These are phyloP conservation scores for Chrysemys picta DNA, from an alignment of 2,113 vertebrate genomes.

Conservation along the genomic window DNA sequence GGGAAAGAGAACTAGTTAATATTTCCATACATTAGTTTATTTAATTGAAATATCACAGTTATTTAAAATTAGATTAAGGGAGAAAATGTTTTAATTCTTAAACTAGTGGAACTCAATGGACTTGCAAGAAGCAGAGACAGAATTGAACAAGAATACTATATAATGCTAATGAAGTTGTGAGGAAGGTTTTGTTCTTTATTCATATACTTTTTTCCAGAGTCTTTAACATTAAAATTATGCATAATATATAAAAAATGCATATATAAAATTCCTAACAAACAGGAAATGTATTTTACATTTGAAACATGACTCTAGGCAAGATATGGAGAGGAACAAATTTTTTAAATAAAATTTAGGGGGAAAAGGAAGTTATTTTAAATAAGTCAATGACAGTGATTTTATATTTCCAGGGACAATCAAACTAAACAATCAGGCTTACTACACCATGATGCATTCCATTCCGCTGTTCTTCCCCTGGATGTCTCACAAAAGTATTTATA, in stretches of 20 bases:
- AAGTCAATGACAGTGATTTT: background rate
- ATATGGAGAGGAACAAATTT: background rate
- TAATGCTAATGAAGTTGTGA: background rate
- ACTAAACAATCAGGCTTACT: background rate
- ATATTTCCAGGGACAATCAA: background rate
- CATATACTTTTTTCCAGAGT: background rate
- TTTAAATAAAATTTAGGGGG: background rate
- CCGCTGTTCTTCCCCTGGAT: background rate
- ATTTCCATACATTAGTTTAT: no score
- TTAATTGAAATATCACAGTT: background rate
- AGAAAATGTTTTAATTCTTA: background rate
- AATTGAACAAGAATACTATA: rapidly evolving
- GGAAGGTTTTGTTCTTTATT: background rate
- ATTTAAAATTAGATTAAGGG: background rate
- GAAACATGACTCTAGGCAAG: background rate
- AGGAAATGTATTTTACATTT: background rate
- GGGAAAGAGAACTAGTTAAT: background rate
- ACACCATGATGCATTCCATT: background rate
- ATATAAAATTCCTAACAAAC: background rate
- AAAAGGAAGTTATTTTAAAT: background rate
- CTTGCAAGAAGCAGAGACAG: background rate
- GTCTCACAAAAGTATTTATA: slow-evolving; percentile 43
- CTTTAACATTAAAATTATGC: background rate
- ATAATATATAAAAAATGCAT: background rate
- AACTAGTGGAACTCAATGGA: background rate